A percentile compares a stretch with the other conserved stretches of the same genome.
These are phyloP conservation scores for Pteronotus mesoamericanus DNA, from an alignment of 2,797 vertebrate species.

Conservation along the genomic window DNA sequence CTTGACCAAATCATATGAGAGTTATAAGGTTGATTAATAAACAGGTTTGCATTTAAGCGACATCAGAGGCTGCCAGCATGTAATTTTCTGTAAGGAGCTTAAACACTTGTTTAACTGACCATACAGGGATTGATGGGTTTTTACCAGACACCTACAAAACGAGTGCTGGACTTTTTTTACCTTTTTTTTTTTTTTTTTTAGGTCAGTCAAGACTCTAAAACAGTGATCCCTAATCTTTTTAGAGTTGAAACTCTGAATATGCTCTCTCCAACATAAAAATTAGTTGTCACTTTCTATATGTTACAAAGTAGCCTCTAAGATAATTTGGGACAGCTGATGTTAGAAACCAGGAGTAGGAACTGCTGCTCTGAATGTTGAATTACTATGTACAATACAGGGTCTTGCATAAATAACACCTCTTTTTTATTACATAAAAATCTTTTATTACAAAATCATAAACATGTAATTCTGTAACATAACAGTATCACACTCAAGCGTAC, in stretches of 20 bases:
- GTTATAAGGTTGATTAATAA: conserved; percentile 36
- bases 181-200: conserved; percentile 74
- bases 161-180: not conserved
- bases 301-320: not conserved
- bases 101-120: conserved; percentile 22
- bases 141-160: not conserved
- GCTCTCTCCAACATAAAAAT: conserved; percentile 9
- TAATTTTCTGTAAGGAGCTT: conserved; percentile 57
- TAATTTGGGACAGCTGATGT: not conserved
- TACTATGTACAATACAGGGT: not conserved
- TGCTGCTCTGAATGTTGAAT: not conserved
- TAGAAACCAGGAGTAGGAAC: not conserved
- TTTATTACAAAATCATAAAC: no score
- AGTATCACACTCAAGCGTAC: no score
- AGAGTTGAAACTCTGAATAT: not conserved
- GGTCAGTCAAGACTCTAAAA: conserved; percentile 54
- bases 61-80: conserved; percentile 58
- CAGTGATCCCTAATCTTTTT: not conserved
- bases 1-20: conserved; percentile 59
- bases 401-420: no score
- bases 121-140: not conserved
- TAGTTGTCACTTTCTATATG: not conserved
- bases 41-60: conserved; percentile 41
- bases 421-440: no score
- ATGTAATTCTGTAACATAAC: no score